Percentiles rank a stretch among this genome's conserved stretches.
Conservation (phyloP, 2,113 vertebrate genomes). For the Chrysemys picta region DNA sequence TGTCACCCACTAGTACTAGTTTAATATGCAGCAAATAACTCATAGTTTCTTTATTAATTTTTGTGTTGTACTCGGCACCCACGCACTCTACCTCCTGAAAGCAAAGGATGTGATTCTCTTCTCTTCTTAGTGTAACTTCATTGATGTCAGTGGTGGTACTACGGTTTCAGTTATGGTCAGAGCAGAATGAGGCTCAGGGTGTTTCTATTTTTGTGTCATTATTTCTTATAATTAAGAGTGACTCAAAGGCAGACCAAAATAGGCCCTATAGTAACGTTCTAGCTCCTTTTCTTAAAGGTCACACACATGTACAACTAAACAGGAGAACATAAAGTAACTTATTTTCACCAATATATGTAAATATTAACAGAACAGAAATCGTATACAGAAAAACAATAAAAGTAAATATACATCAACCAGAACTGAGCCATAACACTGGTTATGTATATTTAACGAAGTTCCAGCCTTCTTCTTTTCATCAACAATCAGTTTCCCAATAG, state of each 20-base stretch:
- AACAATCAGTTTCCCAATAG: conserved; percentile 60
- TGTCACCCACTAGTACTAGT: accelerated
- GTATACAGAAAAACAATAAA: background rate
- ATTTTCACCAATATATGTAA: background rate
- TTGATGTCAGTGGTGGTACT: background rate
- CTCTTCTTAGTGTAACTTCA: background rate
- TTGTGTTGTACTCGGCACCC: background rate
- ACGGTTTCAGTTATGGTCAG: background rate
- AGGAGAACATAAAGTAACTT: background rate
- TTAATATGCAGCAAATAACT: background rate
- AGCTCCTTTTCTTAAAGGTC: background rate
- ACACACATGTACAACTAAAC: accelerated
- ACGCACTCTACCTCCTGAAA: accelerated
- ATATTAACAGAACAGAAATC: background rate
- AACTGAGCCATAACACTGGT: conserved; percentile 6
- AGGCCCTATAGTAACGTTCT: background rate
- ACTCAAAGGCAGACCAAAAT: background rate
- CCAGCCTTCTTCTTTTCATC: conserved; percentile 68
- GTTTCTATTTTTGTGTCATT: background rate
- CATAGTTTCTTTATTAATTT: background rate
- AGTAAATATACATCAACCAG: background rate
- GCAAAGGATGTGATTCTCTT: background rate
- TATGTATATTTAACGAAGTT: conserved; percentile 60
- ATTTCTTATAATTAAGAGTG: background rate
- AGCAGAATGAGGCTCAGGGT: background rate